phyloP scores from a whole-genome alignment of 2,113 vertebrate genomes.

The Nematolebias whitei region DNA sequence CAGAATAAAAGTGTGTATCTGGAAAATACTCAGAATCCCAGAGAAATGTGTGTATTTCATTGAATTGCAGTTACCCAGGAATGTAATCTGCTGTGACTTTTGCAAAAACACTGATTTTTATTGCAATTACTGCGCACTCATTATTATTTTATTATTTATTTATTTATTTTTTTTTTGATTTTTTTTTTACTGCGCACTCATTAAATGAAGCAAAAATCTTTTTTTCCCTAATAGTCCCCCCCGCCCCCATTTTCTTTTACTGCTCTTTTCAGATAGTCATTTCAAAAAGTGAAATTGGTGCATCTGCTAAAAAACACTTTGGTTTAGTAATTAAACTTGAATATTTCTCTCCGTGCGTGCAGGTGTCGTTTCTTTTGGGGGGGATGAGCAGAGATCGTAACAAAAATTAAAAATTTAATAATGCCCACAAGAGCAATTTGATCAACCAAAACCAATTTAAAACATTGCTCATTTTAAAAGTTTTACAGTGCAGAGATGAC shows the following conservation, averaged over 20 bases:
- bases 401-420: background rate
- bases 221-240: background rate
- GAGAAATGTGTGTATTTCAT: too few species aligned
- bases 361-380: background rate
- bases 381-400: background rate
- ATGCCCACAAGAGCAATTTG: background rate
- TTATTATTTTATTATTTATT: too few species aligned
- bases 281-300: background rate
- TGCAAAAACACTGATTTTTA: background rate
- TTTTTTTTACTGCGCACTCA: too few species aligned
- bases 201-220: background rate
- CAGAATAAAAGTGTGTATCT: too few species aligned
- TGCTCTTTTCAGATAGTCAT: background rate
- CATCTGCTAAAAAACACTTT: background rate
- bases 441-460: background rate
- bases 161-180: too few species aligned
- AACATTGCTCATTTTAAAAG: background rate
- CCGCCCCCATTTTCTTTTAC: too few species aligned
- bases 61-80: too few species aligned
- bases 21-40: too few species aligned
- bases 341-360: too few species aligned
- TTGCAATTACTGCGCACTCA: background rate
- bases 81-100: too few species aligned
- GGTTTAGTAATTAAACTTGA: background rate
- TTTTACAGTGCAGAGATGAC: background rate